Base-by-base conservation (phyloP, 2,113 vertebrate genomes). In the Calonectris borealis region DNA sequence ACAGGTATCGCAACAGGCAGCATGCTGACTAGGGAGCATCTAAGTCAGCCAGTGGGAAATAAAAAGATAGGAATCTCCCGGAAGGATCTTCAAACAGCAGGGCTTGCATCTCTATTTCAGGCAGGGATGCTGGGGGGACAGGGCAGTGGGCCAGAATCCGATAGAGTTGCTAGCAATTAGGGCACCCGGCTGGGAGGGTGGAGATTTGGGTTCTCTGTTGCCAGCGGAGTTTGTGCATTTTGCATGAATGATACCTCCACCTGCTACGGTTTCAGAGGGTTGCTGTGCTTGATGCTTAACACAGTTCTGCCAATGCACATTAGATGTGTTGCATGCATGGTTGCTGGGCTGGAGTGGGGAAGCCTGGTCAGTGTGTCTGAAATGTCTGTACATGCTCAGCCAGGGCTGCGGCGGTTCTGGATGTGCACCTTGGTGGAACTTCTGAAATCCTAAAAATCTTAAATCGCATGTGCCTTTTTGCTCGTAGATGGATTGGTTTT, bases 241-340 rank as follows among this genome's bases (percentile, higher is more conserved):
- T 90, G 78, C 81, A 62, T 83, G 78, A 52, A 22, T 0, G 11
- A 6, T 49, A 11, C 34, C 11, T 93, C 27, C 36, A 10, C 9
- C 34, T 79, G 85, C 61, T 8, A 1, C 0, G 6, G 44, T 69
- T 87, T 72, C 0, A 0, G 40, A 38, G 16, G 22, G 19, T 15
- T 89, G 69, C 70, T 57, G 9, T 42, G 77, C 69, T 40, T 40
- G 52, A 11, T 65, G 77, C 75, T 88, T 38, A 6, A 21, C 57
- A 3, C 49, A 27, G n/a, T 44, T 69, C 40, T 55, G 80, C 42
- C 46, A 10, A 0, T 0, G 7, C 11, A 3, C 8, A 1, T 68
- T 13, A 9, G 22, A 7, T 0, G 0, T 51, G 44, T 29, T 87
- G 70, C 65, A 27, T 65, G 91, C 51, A 10, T 85, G 49, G 58